Conservation (phyloP, 2,797 vertebrate species). For the Pipistrellus pygmaeus region DNA sequence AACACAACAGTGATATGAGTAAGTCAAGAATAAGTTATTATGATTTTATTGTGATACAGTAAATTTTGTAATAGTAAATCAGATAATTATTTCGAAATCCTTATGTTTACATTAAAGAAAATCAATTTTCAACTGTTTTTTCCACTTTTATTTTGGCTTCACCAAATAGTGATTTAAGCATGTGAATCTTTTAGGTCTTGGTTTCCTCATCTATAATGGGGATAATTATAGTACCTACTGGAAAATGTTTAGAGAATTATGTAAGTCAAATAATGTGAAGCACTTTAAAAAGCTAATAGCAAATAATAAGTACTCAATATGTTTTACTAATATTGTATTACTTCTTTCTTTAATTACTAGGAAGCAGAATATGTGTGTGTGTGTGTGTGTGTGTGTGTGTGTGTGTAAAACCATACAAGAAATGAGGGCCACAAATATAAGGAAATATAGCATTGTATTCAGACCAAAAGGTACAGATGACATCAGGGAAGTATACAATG, state of each 20-base stretch:
- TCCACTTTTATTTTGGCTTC: background rate
- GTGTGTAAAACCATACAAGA: background rate
- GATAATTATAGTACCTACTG: background rate
- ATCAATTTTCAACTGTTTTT: background rate
- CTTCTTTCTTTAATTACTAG: background rate
- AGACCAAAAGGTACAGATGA: background rate
- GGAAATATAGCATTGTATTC: background rate
- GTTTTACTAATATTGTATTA: background rate
- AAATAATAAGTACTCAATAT: constrained; percentile 21
- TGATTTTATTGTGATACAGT: background rate
- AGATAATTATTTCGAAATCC: background rate
- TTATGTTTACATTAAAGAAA: constrained; percentile 8
- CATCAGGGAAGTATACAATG: no score
- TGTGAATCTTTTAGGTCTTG: background rate
- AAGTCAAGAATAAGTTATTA: background rate
- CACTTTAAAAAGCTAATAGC: background rate
- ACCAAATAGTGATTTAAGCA: background rate
- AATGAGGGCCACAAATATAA: background rate
- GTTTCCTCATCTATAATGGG: background rate
- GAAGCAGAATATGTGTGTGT: background rate
- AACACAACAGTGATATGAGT: background rate
- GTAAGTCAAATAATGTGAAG: background rate
- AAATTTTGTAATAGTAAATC: background rate
- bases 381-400: background rate
- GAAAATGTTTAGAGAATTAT: constrained; percentile 38